Conservation (phyloP, 2,888 invertebrate genomes). For the Drosophila subsilvestris region DNA sequence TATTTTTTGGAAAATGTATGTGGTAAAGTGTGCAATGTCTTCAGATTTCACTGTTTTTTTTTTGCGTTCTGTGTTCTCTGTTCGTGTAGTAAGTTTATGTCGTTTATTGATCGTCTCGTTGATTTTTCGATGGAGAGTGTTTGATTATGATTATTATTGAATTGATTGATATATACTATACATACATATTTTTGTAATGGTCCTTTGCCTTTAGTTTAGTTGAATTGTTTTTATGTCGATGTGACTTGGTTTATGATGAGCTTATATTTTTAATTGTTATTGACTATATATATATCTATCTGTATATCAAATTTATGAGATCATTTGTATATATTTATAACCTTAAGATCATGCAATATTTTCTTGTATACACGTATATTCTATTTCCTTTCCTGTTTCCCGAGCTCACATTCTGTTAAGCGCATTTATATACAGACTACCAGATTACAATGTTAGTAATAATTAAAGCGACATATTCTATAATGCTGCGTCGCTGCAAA, state of each 20-base stretch:
- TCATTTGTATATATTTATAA: constrained; percentile 68
- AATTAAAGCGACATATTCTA: constrained; percentile 62
- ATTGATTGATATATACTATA: constrained; percentile 33
- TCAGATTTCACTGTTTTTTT: constrained; percentile 47
- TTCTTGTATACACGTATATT: constrained; percentile 47
- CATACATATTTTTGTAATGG: constrained; percentile 66
- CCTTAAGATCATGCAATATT: constrained; percentile 43
- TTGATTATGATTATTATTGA: constrained; percentile 21
- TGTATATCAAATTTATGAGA: constrained; percentile 48
- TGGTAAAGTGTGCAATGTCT: constrained; percentile 35
- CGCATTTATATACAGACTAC: constrained; percentile 65
- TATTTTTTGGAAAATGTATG: constrained; percentile 35
- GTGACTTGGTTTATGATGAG: constrained; percentile 45
- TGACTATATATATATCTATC: constrained; percentile 64
- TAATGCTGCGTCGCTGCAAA: constrained; percentile 37
- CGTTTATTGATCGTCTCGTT: constrained; percentile 56
- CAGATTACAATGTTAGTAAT: constrained; percentile 41
- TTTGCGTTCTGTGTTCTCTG: constrained; percentile 34
- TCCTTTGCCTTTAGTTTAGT: constrained; percentile 73
- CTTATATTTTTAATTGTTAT: constrained; percentile 68
- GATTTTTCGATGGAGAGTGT: constrained; percentile 50
- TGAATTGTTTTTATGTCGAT: constrained; percentile 66
- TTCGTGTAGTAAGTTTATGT: constrained; percentile 61
- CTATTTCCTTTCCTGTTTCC: constrained; percentile 42
- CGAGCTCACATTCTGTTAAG: constrained; percentile 66